Evolutionary conservation across 2,797 vertebrate genomes (phyloP).

Genomic region (Crypturellus tataupa): DNA sequence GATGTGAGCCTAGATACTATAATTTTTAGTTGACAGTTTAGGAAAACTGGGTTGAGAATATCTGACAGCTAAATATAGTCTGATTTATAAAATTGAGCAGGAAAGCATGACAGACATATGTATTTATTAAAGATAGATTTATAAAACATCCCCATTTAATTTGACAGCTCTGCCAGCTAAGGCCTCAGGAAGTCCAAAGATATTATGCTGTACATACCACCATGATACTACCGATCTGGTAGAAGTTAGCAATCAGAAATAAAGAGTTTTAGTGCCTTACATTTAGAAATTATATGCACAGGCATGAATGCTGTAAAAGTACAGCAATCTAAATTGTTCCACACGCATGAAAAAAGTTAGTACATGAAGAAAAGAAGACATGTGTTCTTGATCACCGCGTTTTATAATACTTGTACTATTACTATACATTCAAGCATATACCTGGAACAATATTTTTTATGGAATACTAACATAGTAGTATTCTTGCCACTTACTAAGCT

Average conservation of each 20-base stretch:
- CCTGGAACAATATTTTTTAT: neutral
- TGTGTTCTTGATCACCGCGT: neutral
- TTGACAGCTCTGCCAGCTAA: conserved; percentile 47
- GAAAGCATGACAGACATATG: conserved; percentile 68
- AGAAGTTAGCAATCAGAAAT: neutral
- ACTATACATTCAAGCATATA: neutral
- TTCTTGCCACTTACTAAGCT: neutral
- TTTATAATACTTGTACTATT: neutral
- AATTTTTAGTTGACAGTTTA: conserved; percentile 70
- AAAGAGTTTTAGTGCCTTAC: neutral
- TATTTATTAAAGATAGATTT: conserved; percentile 63
- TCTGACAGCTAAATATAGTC: conserved; percentile 54
- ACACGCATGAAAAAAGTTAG: neutral
- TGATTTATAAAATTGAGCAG: conserved; percentile 64
- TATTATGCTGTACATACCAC: neutral
- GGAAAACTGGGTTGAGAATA: conserved; percentile 47
- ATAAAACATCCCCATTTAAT: conserved; percentile 44
- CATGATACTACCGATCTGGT: neutral
- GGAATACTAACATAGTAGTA: neutral
- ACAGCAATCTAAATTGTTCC: neutral
- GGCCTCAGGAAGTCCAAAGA: conserved; percentile 3
- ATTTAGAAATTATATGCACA: neutral
- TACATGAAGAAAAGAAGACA: neutral
- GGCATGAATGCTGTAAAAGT: neutral
- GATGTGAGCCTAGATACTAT: conserved; percentile 50